These are phyloP conservation scores for Apistogramma diplotaenia DNA, from an alignment of 2,113 vertebrate species.

Conservation along the genomic window DNA sequence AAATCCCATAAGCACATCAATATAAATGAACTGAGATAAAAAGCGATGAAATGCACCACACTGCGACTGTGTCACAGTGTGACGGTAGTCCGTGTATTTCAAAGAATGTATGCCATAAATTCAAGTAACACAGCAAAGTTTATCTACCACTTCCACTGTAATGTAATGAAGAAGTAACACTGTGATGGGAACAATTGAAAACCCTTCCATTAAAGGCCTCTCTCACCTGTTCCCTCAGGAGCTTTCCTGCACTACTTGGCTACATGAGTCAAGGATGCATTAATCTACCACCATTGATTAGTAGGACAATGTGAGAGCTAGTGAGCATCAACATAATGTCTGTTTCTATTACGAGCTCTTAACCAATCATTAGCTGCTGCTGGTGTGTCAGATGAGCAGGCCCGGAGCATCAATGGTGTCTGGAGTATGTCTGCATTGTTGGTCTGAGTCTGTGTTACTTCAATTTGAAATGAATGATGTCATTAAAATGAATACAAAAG, in stretches of 20 bases:
- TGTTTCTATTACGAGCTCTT: slow-evolving; percentile 49
- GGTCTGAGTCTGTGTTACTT: not conserved
- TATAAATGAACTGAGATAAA: not conserved
- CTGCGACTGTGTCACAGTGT: too few species aligned
- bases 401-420: not conserved
- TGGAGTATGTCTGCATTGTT: not conserved
- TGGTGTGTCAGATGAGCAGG: slow-evolving; percentile 25
- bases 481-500: not conserved
- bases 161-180: not conserved
- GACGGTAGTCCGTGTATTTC: not conserved
- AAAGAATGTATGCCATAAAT: not conserved
- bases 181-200: not conserved
- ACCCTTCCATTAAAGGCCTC: slow-evolving; percentile 9
- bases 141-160: not conserved
- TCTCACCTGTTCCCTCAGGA: slow-evolving; percentile 17
- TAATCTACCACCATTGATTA: slow-evolving; percentile 33
- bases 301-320: slow-evolving; percentile 2
- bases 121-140: not conserved
- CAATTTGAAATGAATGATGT: not conserved
- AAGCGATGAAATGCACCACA: not conserved
- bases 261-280: slow-evolving; percentile 44
- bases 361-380: slow-evolving; percentile 42
- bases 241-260: slow-evolving; percentile 17
- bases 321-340: slow-evolving; percentile 27
- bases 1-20: slow-evolving; percentile 10